Base-by-base conservation (phyloP, 2,113 vertebrate species). In the Burhinus bistriatus region DNA sequence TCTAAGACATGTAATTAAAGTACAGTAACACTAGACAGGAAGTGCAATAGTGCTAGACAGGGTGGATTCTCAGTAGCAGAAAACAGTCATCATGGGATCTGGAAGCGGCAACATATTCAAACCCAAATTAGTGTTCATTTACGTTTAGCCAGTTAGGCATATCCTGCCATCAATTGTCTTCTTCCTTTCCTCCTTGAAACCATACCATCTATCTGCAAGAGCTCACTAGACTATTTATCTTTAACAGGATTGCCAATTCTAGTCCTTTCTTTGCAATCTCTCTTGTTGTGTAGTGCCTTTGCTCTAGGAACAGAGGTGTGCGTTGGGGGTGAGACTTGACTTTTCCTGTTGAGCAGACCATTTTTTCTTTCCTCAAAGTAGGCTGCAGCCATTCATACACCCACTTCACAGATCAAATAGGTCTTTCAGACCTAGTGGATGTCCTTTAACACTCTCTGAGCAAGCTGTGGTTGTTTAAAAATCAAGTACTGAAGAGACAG, bases 301-400 rank as follows among this genome's bases (percentile, higher is more conserved):
- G 15, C 18, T 83, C 25, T n/a, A 40, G 30, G 12, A 25, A 45
- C 26, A 76, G 45, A 71, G 9, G 6, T 19, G 12, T 19, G 12
- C 19, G 5, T 5, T 40, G 22, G 8, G 15, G 3, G 6, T 3
- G 10, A 66, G 7, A 12, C 7, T 5, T 26, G 10, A 11, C 30
- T 49, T 51, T 58, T 57, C 9, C 36, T 30, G 2, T 22, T 81
- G 54, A 77, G 12, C 16, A 59, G 29, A n/a, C 9, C 2, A 32
- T 4, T 47, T 78, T 65, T 57, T 27, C 6, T 21, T 58, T 62
- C 71, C 59, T 73, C 36, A 66, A 19, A 52, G 23, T 2, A 47
- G 11, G 3, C 23, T 73, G 49, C 12, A 70, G 16, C 15, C 20
- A 27, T 68, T 85, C 52, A 36, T n/a, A 10, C 12, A 57, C 49